Evolutionary conservation across 2,888 invertebrate genomes (phyloP), one percentile per base, ranked within the genome.

Genomic region (Schizaphis graminum): DNA sequence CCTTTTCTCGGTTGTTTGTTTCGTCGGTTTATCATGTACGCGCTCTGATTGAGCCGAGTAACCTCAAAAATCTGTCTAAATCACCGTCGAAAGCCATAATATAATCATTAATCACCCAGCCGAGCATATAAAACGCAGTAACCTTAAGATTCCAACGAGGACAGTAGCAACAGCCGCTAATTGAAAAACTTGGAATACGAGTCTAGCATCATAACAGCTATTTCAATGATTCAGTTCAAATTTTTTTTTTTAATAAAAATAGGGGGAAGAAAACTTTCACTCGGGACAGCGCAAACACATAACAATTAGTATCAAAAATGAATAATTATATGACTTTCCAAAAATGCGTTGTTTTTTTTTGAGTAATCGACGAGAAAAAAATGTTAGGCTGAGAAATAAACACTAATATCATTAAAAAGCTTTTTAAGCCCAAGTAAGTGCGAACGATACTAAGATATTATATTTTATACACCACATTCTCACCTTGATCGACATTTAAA

Each of bases 11-110:
- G 77, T 67, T 47, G n/a, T n/a, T 28, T 61, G 28, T 90, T 57
- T 41, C 13, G 49, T 91, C 35, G 77, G 85, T 21, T 21, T 77
- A 53, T n/a, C n/a, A n/a, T 26, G 7, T 85, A 57, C 88, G 47
- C 92, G 92, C 92, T 92, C 92, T 92, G 92, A 92, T 92, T 92
- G 41, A 67, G 87, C 92, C 67, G 87, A n/a, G 35, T 92, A 92
- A 92, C 92, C 92, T 92, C 35, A 84, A 91, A 91, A 91, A 49
- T 67, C 49, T 10, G 61, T 88, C 85, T 85, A 57, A 57, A 91
- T 91, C 49, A 28, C 21, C n/a, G 44, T 28, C 16, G 49, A 87
- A 67, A 92, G 28, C 28, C 41, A 35, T n/a, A 56, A 26, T 26
- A 61, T 67, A 67, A 91, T 26, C 91, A 35, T 47, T 86, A 47